Conservation (phyloP, 2,888 invertebrate species). For the Epistrophe grossulariae region DNA sequence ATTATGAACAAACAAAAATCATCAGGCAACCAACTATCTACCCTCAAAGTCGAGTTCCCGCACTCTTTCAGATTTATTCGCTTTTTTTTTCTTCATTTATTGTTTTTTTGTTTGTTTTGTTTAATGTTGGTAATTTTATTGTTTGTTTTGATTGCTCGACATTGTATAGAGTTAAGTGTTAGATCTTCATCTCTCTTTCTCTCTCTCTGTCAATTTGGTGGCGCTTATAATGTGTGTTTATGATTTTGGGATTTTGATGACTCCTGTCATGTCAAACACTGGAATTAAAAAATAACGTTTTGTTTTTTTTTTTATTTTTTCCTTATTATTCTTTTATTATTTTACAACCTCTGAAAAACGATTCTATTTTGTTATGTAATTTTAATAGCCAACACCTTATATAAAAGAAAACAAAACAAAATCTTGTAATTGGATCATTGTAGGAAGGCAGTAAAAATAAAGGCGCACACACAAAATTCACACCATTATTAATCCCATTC, state of each 20-base stretch:
- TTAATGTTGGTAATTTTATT: slow-evolving; percentile 76
- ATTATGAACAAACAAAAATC: slow-evolving; percentile 26
- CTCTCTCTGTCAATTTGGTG: slow-evolving; percentile 11
- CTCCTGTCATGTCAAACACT: slow-evolving; percentile 49
- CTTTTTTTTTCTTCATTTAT: slow-evolving; percentile 68
- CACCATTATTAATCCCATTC: slow-evolving; percentile 64
- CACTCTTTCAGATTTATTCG: slow-evolving; percentile 42
- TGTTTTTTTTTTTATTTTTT: neutral
- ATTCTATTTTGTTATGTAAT: slow-evolving; percentile 46
- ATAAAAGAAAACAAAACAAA: slow-evolving; percentile 19
- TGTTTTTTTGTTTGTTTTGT: slow-evolving; percentile 53
- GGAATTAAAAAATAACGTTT: slow-evolving; percentile 1
- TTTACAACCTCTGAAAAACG: slow-evolving; percentile 32
- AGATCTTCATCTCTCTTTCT: slow-evolving; percentile 31
- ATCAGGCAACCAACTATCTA: slow-evolving; percentile 38
- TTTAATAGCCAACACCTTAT: slow-evolving; percentile 61
- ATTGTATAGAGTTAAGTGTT: slow-evolving; percentile 46
- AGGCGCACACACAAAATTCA: slow-evolving; percentile 36
- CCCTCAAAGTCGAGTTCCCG: slow-evolving; percentile 18
- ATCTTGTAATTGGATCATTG: slow-evolving; percentile 69
- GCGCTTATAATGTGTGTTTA: slow-evolving; percentile 67
- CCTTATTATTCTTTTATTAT: slow-evolving; percentile 45
- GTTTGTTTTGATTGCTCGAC: slow-evolving; percentile 74
- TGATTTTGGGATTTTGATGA: slow-evolving; percentile 61
- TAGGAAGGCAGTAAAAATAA: slow-evolving; percentile 29